Percentiles rank a stretch among this genome's conserved stretches.
Conservation (phyloP, 2,113 vertebrate species). For the Coreoperca whiteheadi region DNA sequence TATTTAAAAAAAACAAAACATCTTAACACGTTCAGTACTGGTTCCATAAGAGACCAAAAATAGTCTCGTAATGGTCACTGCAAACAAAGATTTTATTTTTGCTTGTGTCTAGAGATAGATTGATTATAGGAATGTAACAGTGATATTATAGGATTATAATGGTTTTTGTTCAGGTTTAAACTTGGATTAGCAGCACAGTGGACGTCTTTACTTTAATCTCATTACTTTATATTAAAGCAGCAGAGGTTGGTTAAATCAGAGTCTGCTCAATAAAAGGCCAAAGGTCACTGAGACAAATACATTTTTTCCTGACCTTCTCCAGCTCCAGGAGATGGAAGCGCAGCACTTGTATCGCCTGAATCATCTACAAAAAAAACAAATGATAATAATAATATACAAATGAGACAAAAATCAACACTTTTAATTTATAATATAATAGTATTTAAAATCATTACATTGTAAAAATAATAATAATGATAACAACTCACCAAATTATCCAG, state of each 20-base stretch:
- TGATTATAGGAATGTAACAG: too few species aligned
- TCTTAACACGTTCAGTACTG: background rate
- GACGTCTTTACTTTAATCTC: background rate
- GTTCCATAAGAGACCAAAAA: too few species aligned
- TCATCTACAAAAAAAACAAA: conserved; percentile 86
- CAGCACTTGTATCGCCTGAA: conserved; percentile 97
- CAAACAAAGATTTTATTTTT: too few species aligned
- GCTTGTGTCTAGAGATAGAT: too few species aligned
- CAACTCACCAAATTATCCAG: conserved; percentile 78
- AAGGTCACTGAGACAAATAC: background rate
- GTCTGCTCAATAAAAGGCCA: background rate
- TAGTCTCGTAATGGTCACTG: too few species aligned
- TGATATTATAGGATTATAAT: background rate
- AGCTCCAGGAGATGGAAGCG: conserved; percentile 98
- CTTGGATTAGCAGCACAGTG: background rate
- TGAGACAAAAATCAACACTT: background rate
- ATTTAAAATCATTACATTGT: background rate
- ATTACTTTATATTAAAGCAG: background rate
- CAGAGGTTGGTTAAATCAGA: background rate
- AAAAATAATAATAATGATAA: background rate
- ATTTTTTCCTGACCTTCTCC: conserved; percentile 90
- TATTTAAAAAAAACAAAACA: background rate
- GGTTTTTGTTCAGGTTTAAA: background rate
- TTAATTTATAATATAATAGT: background rate
- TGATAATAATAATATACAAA: background rate